Conservation (phyloP, 2,888 invertebrate species). For the Eupithecia exiguata region DNA sequence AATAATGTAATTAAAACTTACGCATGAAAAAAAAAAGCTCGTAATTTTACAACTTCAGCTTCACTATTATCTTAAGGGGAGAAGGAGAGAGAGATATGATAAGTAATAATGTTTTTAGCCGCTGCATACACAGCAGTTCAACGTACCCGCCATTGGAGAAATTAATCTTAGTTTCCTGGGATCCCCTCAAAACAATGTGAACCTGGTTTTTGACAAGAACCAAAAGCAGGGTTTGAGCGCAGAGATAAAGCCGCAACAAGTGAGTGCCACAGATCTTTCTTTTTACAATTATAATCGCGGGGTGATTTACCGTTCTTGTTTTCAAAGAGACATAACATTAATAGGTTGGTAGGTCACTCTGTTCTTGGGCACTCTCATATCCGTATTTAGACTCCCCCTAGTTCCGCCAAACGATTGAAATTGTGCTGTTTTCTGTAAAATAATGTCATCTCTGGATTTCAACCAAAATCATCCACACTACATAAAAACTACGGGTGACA, state of each 20-base stretch:
- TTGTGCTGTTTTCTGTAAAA: neutral
- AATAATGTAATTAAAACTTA: neutral
- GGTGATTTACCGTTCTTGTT: neutral
- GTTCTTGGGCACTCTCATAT: neutral
- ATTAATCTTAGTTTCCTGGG: constrained; percentile 76
- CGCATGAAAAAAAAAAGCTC: neutral
- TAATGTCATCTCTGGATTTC: neutral
- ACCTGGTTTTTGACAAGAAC: constrained; percentile 73
- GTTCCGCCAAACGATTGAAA: neutral
- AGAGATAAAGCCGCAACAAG: constrained; percentile 68
- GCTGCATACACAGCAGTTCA: constrained; percentile 73
- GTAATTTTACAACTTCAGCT: neutral
- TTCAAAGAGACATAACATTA: neutral
- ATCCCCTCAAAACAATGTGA: constrained; percentile 73
- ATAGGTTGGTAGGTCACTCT: no score
- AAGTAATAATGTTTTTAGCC: constrained; percentile 46
- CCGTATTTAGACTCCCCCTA: neutral
- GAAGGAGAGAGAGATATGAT: neutral
- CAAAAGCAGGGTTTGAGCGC: constrained; percentile 71
- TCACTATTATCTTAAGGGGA: neutral
- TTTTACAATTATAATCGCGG: neutral
- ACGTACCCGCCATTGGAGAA: constrained; percentile 78
- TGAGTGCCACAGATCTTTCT: constrained; percentile 17
- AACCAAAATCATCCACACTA: neutral
- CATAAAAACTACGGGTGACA: neutral